These are phyloP conservation scores for Petrophora chlorosata DNA, from an alignment of 2,888 invertebrate species.

Conservation along the genomic window DNA sequence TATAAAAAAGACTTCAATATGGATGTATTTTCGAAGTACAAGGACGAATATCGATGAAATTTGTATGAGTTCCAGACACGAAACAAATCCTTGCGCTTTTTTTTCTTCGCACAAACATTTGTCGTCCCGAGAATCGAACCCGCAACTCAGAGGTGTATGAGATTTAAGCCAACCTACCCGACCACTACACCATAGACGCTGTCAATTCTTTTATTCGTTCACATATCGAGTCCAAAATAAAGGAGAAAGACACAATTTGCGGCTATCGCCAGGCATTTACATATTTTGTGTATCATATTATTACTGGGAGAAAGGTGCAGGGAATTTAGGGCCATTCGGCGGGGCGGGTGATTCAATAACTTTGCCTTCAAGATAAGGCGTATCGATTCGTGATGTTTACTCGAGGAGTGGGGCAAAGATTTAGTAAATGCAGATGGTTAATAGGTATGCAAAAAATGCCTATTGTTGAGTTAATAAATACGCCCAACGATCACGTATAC, in stretches of 20 bases:
- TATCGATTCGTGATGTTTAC: conserved; percentile 71
- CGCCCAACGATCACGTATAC: no score
- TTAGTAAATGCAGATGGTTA: conserved; percentile 31
- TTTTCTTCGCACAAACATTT: no score
- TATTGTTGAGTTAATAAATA: no score
- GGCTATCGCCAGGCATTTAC: conserved; percentile 9
- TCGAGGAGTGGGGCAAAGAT: conserved; percentile 45
- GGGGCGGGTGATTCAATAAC: conserved; percentile 66
- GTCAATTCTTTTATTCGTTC: neutral
- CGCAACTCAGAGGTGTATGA: neutral
- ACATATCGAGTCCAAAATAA: neutral
- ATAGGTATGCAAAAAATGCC: no score
- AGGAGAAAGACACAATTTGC: conserved; percentile 5
- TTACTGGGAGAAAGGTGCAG: conserved; percentile 25
- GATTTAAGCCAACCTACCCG: neutral
- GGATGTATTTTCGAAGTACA: no score
- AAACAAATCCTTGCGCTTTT: no score
- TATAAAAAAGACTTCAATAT: no score
- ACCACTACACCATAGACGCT: neutral
- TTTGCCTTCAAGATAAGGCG: conserved; percentile 54
- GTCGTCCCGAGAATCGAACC: no score
- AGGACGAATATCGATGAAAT: no score
- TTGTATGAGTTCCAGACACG: no score
- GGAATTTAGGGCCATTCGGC: conserved; percentile 40
- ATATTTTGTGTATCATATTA: conserved; percentile 21